Evolutionary conservation across 2,113 vertebrate genomes (phyloP).

Genomic region (Hemibagrus wyckioides): DNA sequence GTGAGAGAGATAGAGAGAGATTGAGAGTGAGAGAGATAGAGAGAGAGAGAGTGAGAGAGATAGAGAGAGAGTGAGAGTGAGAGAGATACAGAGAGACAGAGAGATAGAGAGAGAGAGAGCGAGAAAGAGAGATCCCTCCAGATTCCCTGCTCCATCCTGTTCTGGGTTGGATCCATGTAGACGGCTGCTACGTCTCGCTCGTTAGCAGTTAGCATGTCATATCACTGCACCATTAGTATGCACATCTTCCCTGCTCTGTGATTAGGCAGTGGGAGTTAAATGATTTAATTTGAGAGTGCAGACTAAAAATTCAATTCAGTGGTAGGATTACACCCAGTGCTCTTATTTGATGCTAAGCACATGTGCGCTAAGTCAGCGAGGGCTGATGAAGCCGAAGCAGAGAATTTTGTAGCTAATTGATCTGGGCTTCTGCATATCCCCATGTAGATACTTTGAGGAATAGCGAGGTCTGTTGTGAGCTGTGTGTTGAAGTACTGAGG

Average conservation of each 20-base stretch:
- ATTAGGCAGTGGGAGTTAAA: slow-evolving; percentile 39
- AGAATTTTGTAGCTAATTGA: slow-evolving; percentile 49
- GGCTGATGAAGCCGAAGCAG: neutral
- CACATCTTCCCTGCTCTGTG: slow-evolving; percentile 23
- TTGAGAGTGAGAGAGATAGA: too few relatives aligned
- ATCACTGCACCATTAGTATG: slow-evolving; percentile 36
- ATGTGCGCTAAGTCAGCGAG: slow-evolving; percentile 26
- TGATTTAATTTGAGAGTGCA: slow-evolving; percentile 47
- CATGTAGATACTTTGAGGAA: slow-evolving; percentile 2
- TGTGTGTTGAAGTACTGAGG: slow-evolving; percentile 3
- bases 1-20: too few relatives aligned
- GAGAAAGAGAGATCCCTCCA: too few relatives aligned
- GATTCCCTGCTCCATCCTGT: neutral
- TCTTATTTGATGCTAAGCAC: slow-evolving; percentile 39
- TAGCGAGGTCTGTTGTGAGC: neutral
- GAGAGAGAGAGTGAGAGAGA: too few relatives aligned
- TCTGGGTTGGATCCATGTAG: neutral
- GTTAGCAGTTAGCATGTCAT: slow-evolving; percentile 18
- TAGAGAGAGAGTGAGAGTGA: too few relatives aligned
- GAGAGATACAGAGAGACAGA: too few relatives aligned
- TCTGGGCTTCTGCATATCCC: slow-evolving; percentile 41
- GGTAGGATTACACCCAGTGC: slow-evolving; percentile 44
- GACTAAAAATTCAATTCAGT: slow-evolving; percentile 44
- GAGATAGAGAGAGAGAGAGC: too few relatives aligned
- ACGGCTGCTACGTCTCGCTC: slow-evolving; percentile 4